Evolutionary conservation across 2,888 invertebrate genomes (phyloP).

Genomic region (Scotopteryx bipunctaria): DNA sequence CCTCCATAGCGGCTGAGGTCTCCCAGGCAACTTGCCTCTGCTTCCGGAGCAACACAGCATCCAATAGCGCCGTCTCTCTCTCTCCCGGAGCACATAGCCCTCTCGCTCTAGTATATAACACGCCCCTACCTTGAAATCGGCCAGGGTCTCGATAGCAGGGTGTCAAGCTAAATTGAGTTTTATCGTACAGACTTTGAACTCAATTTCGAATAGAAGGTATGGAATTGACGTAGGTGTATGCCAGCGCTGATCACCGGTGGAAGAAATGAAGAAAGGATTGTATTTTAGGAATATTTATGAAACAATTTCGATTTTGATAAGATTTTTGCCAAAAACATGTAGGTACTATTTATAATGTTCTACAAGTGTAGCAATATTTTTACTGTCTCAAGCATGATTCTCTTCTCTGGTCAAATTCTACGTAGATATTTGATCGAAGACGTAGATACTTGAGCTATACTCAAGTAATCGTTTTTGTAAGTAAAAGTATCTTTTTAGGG

Average conservation of each 20-base stretch:
- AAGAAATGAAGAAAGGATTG: no score
- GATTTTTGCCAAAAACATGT: no score
- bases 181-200: neutral
- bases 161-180: neutral
- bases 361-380: no score
- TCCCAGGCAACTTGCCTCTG: constrained; percentile 74
- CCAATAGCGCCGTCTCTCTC: constrained; percentile 32
- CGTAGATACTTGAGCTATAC: no score
- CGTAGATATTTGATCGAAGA: no score
- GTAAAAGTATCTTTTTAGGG: no score
- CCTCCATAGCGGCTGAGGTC: constrained; percentile 78
- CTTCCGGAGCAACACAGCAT: constrained; percentile 54
- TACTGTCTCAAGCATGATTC: no score
- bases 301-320: no score
- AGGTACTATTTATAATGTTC: no score
- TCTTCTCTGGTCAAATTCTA: no score
- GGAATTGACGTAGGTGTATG: neutral
- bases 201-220: neutral
- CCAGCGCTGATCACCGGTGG: neutral
- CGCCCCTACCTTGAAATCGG: constrained; percentile 47
- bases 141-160: neutral
- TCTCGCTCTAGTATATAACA: constrained; percentile 42
- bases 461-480: no score
- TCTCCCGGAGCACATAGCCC: constrained; percentile 31
- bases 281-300: no score